Conservation (phyloP, 2,113 vertebrate genomes). For the human region GRCh38 chr13:97182501-97183000, state of each 20-base stretch:
- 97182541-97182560: no score
- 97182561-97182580: not conserved
- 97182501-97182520: not conserved
- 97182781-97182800: not conserved
- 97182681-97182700: not conserved
- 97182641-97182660: not conserved
- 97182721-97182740: not conserved
- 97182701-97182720: not conserved
- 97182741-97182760: not conserved
- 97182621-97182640: not conserved
- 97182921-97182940: not conserved
- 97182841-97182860: not conserved
- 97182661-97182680: not conserved
- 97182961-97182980: not conserved
- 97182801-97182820: not conserved
- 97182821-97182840: not conserved
- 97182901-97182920: not conserved
- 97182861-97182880: constrained; percentile 18
- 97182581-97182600: not conserved
- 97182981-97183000: not conserved
- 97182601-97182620: not conserved
- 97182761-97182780: not conserved
- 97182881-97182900: not conserved
- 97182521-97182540: not conserved
- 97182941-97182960: not conserved